These are phyloP conservation scores for Ceriagrion tenellum DNA, from an alignment of 2,888 invertebrate genomes.

Conservation along the genomic window DNA sequence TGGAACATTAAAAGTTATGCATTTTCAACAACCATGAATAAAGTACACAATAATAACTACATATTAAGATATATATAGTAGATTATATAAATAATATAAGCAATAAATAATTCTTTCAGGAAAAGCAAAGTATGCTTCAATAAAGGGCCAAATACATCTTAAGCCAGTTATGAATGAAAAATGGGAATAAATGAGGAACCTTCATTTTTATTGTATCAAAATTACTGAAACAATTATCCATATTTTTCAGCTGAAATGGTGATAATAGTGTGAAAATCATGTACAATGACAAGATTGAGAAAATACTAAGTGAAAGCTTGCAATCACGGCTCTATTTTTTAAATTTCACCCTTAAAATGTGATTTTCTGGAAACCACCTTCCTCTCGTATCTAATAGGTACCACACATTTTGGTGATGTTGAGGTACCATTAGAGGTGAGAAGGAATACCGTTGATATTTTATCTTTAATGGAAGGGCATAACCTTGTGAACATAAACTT, in stretches of 20 bases:
- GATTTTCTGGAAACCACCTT: not conserved
- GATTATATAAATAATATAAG: not conserved
- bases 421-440: not conserved
- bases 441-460: not conserved
- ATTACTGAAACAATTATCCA: not conserved
- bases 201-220: not conserved
- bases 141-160: not conserved
- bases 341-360: not conserved
- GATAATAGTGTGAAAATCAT: not conserved
- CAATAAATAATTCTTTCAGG: not conserved
- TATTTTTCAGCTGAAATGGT: not conserved
- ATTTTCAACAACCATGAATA: slow-evolving; percentile 20
- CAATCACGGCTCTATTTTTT: not conserved
- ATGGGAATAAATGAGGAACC: not conserved
- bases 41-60: slow-evolving; percentile 44
- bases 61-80: not conserved
- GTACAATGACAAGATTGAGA: not conserved
- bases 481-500: not conserved
- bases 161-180: not conserved
- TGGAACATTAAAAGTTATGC: slow-evolving; percentile 40
- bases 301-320: not conserved
- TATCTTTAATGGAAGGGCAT: not conserved
- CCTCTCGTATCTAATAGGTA: not conserved
- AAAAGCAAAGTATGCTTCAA: not conserved
- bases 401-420: not conserved